phyloP scores from a whole-genome alignment of 2,797 vertebrate genomes.

The Acipenser oxyrinchus region DNA sequence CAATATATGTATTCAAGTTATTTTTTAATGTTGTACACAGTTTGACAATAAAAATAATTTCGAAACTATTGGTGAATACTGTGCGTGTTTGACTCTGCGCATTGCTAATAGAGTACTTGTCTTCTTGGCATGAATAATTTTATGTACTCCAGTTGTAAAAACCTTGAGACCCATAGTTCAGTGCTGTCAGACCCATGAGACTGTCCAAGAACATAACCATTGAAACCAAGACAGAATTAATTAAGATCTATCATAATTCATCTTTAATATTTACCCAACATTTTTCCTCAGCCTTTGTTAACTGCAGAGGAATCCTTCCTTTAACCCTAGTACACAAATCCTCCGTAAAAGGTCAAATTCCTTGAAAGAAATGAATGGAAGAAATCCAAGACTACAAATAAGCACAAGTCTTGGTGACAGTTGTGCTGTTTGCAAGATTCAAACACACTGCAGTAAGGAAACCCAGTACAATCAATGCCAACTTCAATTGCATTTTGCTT shows the following conservation, averaged over 20 bases:
- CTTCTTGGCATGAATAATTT: too few relatives aligned
- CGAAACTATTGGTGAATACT: too few relatives aligned
- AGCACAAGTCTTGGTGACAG: not conserved
- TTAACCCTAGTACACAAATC: not conserved
- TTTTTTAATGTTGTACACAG: conserved; percentile 49
- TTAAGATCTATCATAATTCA: not conserved
- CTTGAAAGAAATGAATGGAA: not conserved
- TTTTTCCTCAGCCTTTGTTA: not conserved
- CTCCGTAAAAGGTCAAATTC: not conserved
- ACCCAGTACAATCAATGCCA: conserved; percentile 39
- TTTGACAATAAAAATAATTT: conserved; percentile 46
- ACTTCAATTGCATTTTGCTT: not conserved
- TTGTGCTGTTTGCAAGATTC: not conserved
- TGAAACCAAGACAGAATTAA: not conserved
- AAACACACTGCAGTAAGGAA: conserved; percentile 2
- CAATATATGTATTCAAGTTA: conserved; percentile 37
- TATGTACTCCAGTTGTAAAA: too few relatives aligned
- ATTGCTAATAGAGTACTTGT: too few relatives aligned
- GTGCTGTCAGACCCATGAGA: not conserved
- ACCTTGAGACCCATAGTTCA: not conserved
- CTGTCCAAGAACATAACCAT: not conserved
- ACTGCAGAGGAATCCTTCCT: not conserved
- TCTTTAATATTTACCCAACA: not conserved
- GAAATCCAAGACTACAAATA: not conserved
- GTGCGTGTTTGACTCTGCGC: too few relatives aligned